Base-by-base conservation (phyloP, 2,113 vertebrate species). In the Esox niger region DNA sequence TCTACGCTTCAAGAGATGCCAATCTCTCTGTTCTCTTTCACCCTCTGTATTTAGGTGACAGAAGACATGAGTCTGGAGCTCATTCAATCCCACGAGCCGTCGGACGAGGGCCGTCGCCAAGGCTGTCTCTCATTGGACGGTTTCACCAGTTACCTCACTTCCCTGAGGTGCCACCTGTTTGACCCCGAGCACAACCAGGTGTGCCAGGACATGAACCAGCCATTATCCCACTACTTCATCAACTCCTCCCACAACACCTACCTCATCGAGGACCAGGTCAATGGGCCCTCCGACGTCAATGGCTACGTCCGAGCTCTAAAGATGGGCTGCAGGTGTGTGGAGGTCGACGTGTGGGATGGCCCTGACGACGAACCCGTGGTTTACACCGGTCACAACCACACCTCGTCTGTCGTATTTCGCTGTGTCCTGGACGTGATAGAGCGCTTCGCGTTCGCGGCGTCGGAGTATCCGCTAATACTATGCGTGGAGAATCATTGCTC, bases 231-330 rank as follows among this genome's bases (percentile, higher is more conserved):
- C 88, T 98, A 98, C 83, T 98, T 94, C 83, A 95, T 98, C 86
- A 97, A 94, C 81, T 92, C 95, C 43, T 98, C 96, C 81, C 96
- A 98, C 83, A 97, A 97, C 70, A 98, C 96, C 0, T 98, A 98
- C 88, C 92, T 98, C 88, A 98, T 96, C 67, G 95, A 98, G 86
- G 96, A 97, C 85, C 96, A 98, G 81, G 94, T 95, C 71, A 91
- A 91, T 59, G 96, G 95, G 31, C 95, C 94, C 30, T 94, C 95
- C 0, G 95, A 96, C 79, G 92, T 98, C 81, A 94, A 94, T 0
- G 96, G 96, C 32, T 98, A 97, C 79, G 95, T 96, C 59, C 94
- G 96, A 0, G 95, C 95, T 64, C 93, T 98, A 1, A 95, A 94
- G 85, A 96, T 98, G 95, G 95, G 95, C 1, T 98, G 95, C 68